A percentile compares a stretch with the other conserved stretches of the same genome.
phyloP scores from a whole-genome alignment of 2,113 vertebrate species.

The Gambusia affinis region DNA sequence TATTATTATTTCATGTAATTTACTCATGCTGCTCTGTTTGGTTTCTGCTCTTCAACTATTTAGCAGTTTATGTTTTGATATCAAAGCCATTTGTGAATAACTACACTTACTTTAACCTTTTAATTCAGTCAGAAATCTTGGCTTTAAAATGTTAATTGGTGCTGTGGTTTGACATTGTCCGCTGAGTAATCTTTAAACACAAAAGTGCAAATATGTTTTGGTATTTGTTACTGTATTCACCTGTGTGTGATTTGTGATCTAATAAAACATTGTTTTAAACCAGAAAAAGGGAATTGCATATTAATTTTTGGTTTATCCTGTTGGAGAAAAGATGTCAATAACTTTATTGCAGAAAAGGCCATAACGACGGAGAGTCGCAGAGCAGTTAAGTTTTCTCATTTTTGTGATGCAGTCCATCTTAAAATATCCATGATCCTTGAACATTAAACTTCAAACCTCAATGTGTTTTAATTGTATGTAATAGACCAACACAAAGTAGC shows the following conservation, averaged over 20 bases:
- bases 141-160: not conserved
- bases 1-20: not conserved
- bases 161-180: not conserved
- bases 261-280: not conserved
- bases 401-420: not conserved
- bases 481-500: no score
- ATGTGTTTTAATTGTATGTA: no score
- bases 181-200: not conserved
- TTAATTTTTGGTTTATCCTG: no score
- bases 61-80: not conserved
- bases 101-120: conserved; percentile 7
- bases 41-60: no score
- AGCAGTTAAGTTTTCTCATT: not conserved
- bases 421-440: not conserved
- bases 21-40: not conserved
- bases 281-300: not conserved
- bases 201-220: not conserved
- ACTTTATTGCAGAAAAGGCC: no score
- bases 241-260: not conserved
- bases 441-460: not conserved
- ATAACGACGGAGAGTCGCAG: no score
- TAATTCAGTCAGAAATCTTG: not conserved
- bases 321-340: no score
- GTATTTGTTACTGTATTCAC: not conserved
- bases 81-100: not conserved